Evolutionary conservation across 2,797 vertebrate genomes (phyloP).

Genomic region (Nasua narica): DNA sequence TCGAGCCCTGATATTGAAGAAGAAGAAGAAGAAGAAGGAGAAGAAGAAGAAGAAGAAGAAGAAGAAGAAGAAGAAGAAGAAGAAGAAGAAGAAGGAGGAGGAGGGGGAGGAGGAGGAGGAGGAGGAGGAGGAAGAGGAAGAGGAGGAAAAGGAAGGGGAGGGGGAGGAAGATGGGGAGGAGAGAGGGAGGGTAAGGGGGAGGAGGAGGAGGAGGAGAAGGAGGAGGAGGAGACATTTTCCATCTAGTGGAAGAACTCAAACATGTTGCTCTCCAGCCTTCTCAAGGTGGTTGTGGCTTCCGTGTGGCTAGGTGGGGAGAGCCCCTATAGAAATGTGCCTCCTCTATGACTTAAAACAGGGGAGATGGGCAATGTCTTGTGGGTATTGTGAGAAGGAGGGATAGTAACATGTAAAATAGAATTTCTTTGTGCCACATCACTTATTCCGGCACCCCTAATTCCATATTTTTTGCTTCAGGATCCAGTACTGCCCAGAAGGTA

Average conservation of each 20-base stretch:
- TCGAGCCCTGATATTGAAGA: background rate
- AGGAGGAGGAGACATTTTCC: no score
- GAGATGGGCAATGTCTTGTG: background rate
- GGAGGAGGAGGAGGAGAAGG: no score
- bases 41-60: rapidly evolving
- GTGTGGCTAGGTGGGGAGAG: background rate
- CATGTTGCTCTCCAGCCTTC: background rate
- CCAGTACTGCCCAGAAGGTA: constrained; percentile 12
- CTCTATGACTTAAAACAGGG: background rate
- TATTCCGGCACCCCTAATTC: background rate
- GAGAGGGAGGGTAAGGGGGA: rapidly evolving
- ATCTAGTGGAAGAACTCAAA: background rate
- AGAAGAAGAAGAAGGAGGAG: no score
- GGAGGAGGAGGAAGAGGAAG: no score
- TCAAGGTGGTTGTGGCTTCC: background rate
- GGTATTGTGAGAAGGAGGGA: background rate
- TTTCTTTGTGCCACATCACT: background rate
- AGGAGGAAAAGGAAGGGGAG: no score
- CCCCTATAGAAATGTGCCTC: background rate
- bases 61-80: no score
- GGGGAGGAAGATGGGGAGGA: no score
- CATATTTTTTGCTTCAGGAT: background rate
- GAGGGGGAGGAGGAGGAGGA: no score
- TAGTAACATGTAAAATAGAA: rapidly evolving
- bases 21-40: no score